phyloP scores from a whole-genome alignment of 2,888 invertebrate genomes.

The Creontiades dilutus region DNA sequence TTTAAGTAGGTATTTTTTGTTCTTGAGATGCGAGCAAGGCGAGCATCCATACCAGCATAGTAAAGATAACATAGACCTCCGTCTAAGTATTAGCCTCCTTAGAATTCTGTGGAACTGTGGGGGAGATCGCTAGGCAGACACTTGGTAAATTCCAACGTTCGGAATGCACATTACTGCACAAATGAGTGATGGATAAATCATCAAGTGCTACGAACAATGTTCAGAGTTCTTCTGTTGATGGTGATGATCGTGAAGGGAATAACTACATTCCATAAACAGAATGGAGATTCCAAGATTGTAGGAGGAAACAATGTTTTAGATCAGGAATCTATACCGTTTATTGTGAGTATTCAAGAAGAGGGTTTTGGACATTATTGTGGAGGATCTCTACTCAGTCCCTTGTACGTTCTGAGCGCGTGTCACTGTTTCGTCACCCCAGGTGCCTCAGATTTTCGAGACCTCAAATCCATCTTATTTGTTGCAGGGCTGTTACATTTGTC shows the following conservation, averaged over 20 bases:
- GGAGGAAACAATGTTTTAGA: background rate
- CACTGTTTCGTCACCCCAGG: background rate
- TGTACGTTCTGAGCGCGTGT: background rate
- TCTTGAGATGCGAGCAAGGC: no score
- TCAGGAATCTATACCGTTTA: background rate
- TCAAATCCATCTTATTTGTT: background rate
- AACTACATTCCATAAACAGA: background rate
- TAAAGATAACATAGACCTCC: no score
- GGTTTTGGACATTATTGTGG: background rate
- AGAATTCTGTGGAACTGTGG: no score
- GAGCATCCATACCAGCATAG: no score
- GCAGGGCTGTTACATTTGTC: background rate
- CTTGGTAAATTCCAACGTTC: no score
- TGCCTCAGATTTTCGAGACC: background rate
- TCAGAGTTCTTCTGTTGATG: background rate
- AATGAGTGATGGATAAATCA: no score
- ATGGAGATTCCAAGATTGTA: background rate
- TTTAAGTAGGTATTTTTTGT: no score
- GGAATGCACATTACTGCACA: no score
- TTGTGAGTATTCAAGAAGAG: background rate
- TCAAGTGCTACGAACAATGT: background rate
- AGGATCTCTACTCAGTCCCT: background rate
- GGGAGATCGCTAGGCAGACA: no score
- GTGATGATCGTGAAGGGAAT: background rate
- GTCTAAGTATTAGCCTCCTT: no score